Percentiles rank a stretch among this genome's conserved stretches.
These are phyloP conservation scores for Chrysocyon brachyurus DNA, from an alignment of 2,797 vertebrate genomes.

Conservation along the genomic window DNA sequence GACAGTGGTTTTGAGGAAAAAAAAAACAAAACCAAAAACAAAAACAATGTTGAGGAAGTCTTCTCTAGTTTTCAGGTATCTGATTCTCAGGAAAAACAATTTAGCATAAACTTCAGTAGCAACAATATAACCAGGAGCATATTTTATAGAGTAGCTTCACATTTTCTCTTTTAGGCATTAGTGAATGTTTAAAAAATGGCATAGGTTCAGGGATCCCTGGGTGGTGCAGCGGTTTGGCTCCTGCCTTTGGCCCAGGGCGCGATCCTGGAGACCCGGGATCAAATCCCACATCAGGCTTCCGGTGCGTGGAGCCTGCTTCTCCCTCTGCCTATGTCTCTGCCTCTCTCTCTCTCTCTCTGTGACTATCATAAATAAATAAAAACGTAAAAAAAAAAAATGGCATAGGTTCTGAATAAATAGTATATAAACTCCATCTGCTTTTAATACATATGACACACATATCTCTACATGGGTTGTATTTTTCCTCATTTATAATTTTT, in stretches of 20 bases:
- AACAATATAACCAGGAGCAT: neutral
- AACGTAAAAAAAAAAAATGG: no score
- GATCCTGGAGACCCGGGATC: no score
- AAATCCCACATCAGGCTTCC: no score
- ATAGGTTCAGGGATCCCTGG: no score
- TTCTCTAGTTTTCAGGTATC: neutral
- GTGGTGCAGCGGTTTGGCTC: no score
- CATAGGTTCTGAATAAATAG: neutral
- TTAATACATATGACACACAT: neutral
- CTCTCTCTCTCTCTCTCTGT: no score
- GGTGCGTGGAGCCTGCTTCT: no score
- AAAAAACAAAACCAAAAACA: neutral
- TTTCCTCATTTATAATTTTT: conserved; percentile 53
- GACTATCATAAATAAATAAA: no score
- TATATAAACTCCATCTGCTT: neutral
- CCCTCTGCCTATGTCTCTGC: no score
- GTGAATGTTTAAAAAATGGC: neutral
- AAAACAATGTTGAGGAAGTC: neutral
- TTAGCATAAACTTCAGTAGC: neutral
- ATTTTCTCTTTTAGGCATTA: neutral
- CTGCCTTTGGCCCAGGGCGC: no score
- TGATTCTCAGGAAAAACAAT: neutral
- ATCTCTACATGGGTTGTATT: neutral
- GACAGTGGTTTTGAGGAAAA: neutral
- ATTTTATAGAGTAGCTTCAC: neutral